These are phyloP conservation scores for Frankliniella fusca DNA, from an alignment of 2,888 invertebrate genomes.

Conservation along the genomic window DNA sequence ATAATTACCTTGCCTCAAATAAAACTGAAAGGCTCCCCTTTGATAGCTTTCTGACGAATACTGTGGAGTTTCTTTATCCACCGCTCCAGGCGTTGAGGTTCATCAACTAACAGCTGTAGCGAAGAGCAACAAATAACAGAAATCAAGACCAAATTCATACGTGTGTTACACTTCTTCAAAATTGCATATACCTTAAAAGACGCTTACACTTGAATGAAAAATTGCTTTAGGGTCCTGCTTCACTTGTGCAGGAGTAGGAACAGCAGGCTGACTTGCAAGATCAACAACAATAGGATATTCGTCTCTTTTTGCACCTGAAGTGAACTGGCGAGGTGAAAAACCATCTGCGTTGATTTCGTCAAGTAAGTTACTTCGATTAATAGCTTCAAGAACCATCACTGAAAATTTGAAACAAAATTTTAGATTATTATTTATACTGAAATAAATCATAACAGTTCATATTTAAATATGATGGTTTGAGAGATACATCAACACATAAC, in stretches of 20 bases:
- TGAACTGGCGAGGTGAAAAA: background rate
- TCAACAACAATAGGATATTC: constrained; percentile 8
- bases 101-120: background rate
- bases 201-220: constrained; percentile 11
- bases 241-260: background rate
- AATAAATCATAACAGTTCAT: background rate
- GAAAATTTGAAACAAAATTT: background rate
- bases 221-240: background rate
- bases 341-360: constrained; percentile 2
- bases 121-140: background rate
- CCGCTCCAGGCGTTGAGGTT: background rate
- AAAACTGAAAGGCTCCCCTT: background rate
- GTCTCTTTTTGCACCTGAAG: background rate
- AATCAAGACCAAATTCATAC: background rate
- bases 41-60: background rate
- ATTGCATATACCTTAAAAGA: background rate
- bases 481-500: background rate
- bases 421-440: too few relatives aligned
- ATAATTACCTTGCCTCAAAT: background rate
- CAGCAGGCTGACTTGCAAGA: background rate
- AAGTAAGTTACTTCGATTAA: background rate
- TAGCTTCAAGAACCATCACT: background rate
- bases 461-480: background rate
- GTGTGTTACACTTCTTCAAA: background rate
- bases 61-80: background rate